Evolutionary conservation across 1,140 invertebrate species (phyloP), one percentile per base, ranked within the genome.

Genomic region (Bombus sibiricus): DNA sequence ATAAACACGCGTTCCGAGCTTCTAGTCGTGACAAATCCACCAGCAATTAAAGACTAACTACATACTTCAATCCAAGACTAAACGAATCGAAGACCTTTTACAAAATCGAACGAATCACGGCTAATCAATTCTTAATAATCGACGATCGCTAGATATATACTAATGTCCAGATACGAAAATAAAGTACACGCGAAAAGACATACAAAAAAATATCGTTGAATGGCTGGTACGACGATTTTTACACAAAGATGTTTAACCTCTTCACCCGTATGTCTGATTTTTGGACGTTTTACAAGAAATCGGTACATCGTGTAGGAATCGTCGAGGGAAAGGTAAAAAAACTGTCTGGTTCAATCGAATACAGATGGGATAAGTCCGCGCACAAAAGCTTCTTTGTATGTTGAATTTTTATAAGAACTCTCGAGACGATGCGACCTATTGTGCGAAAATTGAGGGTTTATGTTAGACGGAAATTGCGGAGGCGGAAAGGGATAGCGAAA

Each of bases 321-420:
- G 59, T 69, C 74, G 43, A 37, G 10, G 57, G 78, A 72, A 75
- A 85, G 89, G 89, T 69, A 83, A 90, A 91, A 93, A 93, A 93
- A 93, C 91, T 88, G 83, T 89, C 88, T 87, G 89, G 90, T 93
- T 92, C 92, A 88, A 93, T 91, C 85, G 90, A 85, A 91, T 85
- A 59, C 75, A 84, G 91, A 93, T 91, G 93, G 93, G 93, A 91
- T 94, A 93, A 93, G 88, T 88, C 88, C 83, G 79, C 59, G 89
- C 79, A 94, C 93, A 94, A 94, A 92, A 87, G 79, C 88, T 69
- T 87, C 83, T 92, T 94, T 94, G 93, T 93, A 75, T 68, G 86
- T 85, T 85, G 91, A 89, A 93, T 92, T 94, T 94, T 94, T 94
- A 94, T 93, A 94, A 93, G 92, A 90, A 93, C 89, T 92, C 90